Conservation (phyloP, 2,113 vertebrate genomes). For the Aythya baeri region DNA sequence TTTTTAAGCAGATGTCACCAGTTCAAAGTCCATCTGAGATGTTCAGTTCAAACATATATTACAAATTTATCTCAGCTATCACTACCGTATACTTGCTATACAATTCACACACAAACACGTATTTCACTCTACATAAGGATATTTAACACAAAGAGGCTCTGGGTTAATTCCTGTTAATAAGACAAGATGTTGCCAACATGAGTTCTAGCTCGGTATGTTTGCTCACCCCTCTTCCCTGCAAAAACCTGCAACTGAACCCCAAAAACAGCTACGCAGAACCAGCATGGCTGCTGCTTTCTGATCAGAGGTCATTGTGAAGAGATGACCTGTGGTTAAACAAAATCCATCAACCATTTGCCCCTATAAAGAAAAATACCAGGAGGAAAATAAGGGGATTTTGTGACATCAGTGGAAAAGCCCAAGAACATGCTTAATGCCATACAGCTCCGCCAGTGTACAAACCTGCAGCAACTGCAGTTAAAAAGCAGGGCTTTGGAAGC, state of each 20-base stretch:
- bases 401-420: neutral
- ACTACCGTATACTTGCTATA: fast-evolving
- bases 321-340: neutral
- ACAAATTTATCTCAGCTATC: neutral
- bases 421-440: too few relatives aligned
- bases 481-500: neutral
- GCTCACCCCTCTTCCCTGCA: neutral
- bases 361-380: neutral
- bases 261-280: neutral
- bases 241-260: neutral
- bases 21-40: neutral
- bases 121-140: neutral
- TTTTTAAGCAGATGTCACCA: neutral
- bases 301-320: neutral
- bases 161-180: neutral
- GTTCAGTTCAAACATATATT: neutral
- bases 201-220: neutral
- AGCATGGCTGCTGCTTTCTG: neutral
- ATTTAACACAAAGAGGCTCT: neutral
- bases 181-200: neutral
- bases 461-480: neutral
- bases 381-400: neutral
- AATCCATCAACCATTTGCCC: neutral
- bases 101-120: neutral
- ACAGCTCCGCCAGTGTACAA: neutral